These are phyloP conservation scores for Eueremaeus valkanovi DNA, from an alignment of 2,888 invertebrate species.

Conservation along the genomic window DNA sequence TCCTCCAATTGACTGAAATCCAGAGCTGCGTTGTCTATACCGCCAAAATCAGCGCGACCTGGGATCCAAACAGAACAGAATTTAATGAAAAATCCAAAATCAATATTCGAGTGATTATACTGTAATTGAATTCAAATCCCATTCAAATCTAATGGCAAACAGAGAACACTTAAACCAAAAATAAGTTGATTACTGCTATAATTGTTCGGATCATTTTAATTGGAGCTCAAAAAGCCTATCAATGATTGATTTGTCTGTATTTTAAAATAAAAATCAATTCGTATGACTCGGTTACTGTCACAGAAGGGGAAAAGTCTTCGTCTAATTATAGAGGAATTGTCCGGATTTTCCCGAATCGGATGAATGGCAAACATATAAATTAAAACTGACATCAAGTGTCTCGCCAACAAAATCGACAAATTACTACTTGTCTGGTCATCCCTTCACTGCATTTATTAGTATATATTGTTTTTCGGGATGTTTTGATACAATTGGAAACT, in stretches of 20 bases:
- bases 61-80: conserved; percentile 47
- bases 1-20: conserved; percentile 78
- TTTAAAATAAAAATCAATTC: background rate
- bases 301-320: background rate
- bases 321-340: too few species aligned
- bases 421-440: too few species aligned
- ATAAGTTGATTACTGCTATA: too few species aligned
- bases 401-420: too few species aligned
- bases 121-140: background rate
- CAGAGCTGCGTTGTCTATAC: conserved; percentile 78
- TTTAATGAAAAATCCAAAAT: background rate
- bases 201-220: too few species aligned
- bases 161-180: background rate
- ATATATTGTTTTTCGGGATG: too few species aligned
- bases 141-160: background rate
- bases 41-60: conserved; percentile 77
- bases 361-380: too few species aligned
- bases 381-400: too few species aligned
- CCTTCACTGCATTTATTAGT: too few species aligned
- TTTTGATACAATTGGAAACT: too few species aligned
- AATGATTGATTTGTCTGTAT: background rate
- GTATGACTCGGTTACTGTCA: background rate
- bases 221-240: too few species aligned
- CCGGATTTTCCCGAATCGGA: too few species aligned
- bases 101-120: background rate